phyloP scores from a whole-genome alignment of 1,140 invertebrate species.

The Ceratosolen fusciceps region DNA sequence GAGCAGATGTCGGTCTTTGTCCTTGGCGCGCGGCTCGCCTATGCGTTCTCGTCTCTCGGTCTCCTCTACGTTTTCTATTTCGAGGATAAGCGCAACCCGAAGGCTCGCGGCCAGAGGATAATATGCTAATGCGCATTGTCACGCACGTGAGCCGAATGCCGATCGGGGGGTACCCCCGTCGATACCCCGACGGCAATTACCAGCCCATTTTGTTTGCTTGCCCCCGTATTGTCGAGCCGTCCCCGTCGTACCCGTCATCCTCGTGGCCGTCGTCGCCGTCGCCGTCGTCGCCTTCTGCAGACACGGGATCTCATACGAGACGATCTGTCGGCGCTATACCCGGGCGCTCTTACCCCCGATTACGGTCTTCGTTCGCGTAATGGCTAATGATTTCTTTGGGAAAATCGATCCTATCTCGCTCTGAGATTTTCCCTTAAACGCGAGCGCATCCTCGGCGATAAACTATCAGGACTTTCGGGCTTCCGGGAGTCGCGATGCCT shows the following conservation, averaged over 20 bases:
- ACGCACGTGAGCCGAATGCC: neutral
- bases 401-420: neutral
- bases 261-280: too few species aligned
- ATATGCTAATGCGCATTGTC: neutral
- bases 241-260: neutral
- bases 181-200: neutral
- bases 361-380: neutral
- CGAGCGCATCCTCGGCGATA: neutral
- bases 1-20: neutral
- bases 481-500: neutral
- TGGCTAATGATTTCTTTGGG: too few species aligned
- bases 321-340: too few species aligned
- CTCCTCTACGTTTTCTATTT: conserved; percentile 12
- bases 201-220: neutral
- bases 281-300: too few species aligned
- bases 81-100: neutral
- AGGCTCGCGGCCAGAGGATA: neutral
- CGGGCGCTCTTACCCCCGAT: too few species aligned
- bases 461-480: neutral
- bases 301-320: too few species aligned
- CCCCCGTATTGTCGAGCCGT: neutral
- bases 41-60: neutral
- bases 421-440: neutral
- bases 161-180: neutral
- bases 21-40: neutral